Conservation (phyloP, 2,113 vertebrate species). For the Periophthalmus modestus region DNA sequence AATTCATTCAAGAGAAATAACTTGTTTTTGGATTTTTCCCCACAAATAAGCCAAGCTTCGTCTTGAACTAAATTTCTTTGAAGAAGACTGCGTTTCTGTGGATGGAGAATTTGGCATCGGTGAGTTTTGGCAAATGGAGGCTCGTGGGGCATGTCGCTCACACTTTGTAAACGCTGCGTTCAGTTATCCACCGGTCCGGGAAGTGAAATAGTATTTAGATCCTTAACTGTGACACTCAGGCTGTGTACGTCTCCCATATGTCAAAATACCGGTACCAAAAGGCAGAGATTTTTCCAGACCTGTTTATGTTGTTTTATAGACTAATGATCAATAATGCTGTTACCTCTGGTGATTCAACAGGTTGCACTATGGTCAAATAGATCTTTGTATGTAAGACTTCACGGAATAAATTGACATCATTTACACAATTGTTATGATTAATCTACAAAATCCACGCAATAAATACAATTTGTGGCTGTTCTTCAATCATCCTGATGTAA, state of each 20-base stretch:
- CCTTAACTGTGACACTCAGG: neutral
- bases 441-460: neutral
- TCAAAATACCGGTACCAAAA: neutral
- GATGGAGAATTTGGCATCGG: conserved; percentile 62
- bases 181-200: conserved; percentile 10
- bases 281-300: neutral
- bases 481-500: conserved; percentile 14
- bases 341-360: conserved; percentile 66
- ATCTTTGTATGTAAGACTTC: neutral
- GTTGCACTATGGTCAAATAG: conserved; percentile 36
- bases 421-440: neutral
- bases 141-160: neutral
- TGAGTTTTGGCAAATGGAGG: conserved; percentile 48
- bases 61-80: conserved; percentile 39
- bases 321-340: neutral
- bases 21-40: conserved; percentile 28
- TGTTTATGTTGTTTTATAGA: neutral
- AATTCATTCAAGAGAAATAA: conserved; percentile 28
- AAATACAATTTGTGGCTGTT: neutral
- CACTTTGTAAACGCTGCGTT: conserved; percentile 9
- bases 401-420: neutral
- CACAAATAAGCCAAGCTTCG: conserved; percentile 36
- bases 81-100: conserved; percentile 38
- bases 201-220: conserved; percentile 5
- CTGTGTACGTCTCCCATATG: neutral